phyloP scores from a whole-genome alignment of 2,888 invertebrate genomes.

The Phragmatobia fuliginosa region DNA sequence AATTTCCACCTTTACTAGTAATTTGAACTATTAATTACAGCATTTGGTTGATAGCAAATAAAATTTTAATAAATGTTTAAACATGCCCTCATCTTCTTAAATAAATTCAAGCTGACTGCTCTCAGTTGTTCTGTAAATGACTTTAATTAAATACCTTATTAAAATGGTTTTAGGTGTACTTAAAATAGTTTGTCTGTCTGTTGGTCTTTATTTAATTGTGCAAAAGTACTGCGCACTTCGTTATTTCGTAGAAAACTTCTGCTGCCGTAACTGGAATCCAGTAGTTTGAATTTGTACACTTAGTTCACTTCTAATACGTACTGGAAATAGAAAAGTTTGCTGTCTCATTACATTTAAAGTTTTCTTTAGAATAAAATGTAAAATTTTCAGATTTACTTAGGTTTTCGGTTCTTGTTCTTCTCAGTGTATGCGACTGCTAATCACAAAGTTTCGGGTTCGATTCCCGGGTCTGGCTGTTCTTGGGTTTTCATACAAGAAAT shows the following conservation, averaged over 20 bases:
- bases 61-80: neutral
- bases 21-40: neutral
- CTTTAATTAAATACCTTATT: neutral
- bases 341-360: constrained; percentile 11
- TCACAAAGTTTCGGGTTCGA: too few relatives aligned
- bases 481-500: too few relatives aligned
- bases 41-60: neutral
- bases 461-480: too few relatives aligned
- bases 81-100: neutral
- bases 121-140: neutral
- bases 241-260: constrained; percentile 59
- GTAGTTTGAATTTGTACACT: constrained; percentile 57
- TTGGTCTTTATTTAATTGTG: constrained; percentile 32
- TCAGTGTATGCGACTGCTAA: too few relatives aligned
- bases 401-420: too few relatives aligned
- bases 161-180: constrained; percentile 20
- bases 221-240: constrained; percentile 43
- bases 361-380: constrained; percentile 11
- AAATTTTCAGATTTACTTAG: constrained; percentile 12
- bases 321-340: constrained; percentile 46
- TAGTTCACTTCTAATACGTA: constrained; percentile 47
- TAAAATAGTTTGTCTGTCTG: constrained; percentile 25
- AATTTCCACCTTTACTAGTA: neutral
- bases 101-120: neutral
- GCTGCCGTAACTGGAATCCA: constrained; percentile 57